Evolutionary conservation across 2,113 vertebrate genomes (phyloP).

Genomic region (Drymodes brunneopygia): DNA sequence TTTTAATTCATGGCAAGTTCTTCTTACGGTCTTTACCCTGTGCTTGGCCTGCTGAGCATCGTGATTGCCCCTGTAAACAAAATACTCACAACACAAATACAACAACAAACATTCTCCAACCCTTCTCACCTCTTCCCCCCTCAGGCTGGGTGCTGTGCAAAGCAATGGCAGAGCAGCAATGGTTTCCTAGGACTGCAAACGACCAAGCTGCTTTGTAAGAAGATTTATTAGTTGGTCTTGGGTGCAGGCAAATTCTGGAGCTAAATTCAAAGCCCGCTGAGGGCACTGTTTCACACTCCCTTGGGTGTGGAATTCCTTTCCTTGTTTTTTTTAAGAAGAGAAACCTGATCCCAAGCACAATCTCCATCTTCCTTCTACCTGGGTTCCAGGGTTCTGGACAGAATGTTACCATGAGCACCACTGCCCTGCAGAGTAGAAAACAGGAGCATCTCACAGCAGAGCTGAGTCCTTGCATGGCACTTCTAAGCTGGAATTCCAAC

Average conservation of each 20-base stretch:
- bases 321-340: not conserved
- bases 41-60: not conserved
- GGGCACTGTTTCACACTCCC: not conserved
- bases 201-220: not conserved
- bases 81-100: not conserved
- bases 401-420: not conserved
- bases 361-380: not conserved
- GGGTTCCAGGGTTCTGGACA: not conserved
- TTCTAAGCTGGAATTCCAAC: not conserved
- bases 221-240: not conserved
- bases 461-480: not conserved
- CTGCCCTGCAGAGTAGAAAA: not conserved
- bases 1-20: slow-evolving; percentile 50
- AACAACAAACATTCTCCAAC: not conserved
- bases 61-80: slow-evolving; percentile 29
- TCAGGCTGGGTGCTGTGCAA: not conserved
- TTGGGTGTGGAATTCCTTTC: not conserved
- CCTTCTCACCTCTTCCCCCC: not conserved
- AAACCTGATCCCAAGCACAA: not conserved
- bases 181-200: not conserved
- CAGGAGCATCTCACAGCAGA: not conserved
- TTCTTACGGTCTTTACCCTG: not conserved
- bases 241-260: not conserved
- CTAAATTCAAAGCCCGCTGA: not conserved
- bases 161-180: not conserved